These are phyloP conservation scores for Hippocampus kuda DNA, from an alignment of 2,797 vertebrate genomes.

Conservation along the genomic window DNA sequence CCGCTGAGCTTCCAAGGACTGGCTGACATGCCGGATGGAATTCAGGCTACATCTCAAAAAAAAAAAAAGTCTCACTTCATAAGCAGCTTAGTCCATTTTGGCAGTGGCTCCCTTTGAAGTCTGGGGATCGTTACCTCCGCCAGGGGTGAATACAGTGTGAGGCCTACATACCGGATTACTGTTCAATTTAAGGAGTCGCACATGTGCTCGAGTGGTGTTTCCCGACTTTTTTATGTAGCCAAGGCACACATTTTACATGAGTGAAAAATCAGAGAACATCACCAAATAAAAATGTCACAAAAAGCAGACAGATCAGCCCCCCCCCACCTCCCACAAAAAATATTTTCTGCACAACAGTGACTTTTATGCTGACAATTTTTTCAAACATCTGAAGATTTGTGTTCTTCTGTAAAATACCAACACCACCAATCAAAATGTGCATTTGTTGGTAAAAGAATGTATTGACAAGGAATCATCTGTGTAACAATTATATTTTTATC, in stretches of 20 bases:
- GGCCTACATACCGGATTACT: not conserved
- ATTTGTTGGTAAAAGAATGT: too few relatives aligned
- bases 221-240: not conserved
- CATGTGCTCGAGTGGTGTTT: not conserved
- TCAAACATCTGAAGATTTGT: too few relatives aligned
- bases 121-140: not conserved
- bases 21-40: conserved; percentile 25
- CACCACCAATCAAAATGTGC: too few relatives aligned
- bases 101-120: not conserved
- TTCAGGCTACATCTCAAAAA: conserved; percentile 14
- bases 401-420: too few relatives aligned
- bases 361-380: too few relatives aligned
- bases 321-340: too few relatives aligned
- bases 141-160: not conserved
- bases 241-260: not conserved
- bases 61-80: conserved; percentile 8
- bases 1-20: conserved; percentile 20
- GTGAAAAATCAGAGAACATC: not conserved
- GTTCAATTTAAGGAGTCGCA: not conserved
- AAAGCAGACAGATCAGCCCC: not conserved
- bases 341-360: too few relatives aligned
- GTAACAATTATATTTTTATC: too few relatives aligned
- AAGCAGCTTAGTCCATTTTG: conserved; percentile 4
- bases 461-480: too few relatives aligned
- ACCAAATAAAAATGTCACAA: not conserved